A percentile compares a stretch with the other conserved stretches of the same genome.
Evolutionary conservation across 1,140 invertebrate species (phyloP).

Genomic region (Drosophila leontia): DNA sequence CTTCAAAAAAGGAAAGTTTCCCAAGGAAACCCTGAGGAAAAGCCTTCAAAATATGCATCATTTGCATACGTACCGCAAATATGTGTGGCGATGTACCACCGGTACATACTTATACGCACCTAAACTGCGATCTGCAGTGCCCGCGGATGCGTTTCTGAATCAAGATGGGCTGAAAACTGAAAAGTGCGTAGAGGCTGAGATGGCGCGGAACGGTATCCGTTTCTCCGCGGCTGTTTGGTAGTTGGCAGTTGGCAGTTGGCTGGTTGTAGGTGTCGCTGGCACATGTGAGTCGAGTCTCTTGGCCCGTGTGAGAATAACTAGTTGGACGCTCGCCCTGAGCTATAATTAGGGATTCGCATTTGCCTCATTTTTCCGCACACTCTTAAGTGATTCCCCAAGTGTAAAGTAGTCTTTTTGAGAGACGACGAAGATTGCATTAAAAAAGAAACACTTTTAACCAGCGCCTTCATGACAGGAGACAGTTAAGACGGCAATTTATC

Average conservation of each 20-base stretch:
- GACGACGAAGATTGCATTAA: constrained; percentile 32
- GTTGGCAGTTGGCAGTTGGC: constrained; percentile 3
- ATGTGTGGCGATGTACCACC: background rate
- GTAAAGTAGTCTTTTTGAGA: constrained; percentile 42
- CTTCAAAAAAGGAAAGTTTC: background rate
- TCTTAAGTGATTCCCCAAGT: constrained; percentile 48
- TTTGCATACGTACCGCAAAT: constrained; percentile 40
- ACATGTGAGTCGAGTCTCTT: constrained; percentile 31
- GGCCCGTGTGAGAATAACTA: constrained; percentile 52
- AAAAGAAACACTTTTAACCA: constrained; percentile 33
- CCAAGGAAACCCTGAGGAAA: background rate
- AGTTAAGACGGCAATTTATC: constrained; percentile 36
- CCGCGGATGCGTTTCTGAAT: constrained; percentile 78
- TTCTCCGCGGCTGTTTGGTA: constrained; percentile 56
- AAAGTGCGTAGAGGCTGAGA: constrained; percentile 76
- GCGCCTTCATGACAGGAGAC: constrained; percentile 29
- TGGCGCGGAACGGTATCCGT: constrained; percentile 72
- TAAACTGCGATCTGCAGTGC: constrained; percentile 36
- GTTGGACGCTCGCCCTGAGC: constrained; percentile 45
- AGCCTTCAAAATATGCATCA: constrained; percentile 25
- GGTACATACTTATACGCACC: constrained; percentile 27
- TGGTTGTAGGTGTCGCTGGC: constrained; percentile 45
- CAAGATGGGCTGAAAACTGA: constrained; percentile 61
- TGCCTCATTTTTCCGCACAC: constrained; percentile 49
- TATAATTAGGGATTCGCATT: constrained; percentile 64